Conservation (phyloP, 2,113 vertebrate genomes). For the Mugil cephalus region DNA sequence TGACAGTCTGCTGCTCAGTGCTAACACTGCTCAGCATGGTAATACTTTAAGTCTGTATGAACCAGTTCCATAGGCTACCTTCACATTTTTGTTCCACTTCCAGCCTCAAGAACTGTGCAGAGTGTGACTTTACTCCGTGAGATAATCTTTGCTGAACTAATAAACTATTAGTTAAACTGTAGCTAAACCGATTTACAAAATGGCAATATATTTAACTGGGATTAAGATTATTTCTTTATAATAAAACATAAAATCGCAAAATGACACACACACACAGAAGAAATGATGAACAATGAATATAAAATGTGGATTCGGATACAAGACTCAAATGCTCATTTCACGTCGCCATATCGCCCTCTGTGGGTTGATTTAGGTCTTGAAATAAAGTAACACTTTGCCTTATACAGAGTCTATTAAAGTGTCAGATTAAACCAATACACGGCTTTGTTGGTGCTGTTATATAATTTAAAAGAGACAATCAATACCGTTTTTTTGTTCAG, state of each 20-base stretch:
- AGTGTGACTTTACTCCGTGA: neutral
- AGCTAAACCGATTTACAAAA: neutral
- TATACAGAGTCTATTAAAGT: neutral
- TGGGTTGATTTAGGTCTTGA: constrained; percentile 44
- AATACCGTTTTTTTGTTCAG: too few relatives aligned
- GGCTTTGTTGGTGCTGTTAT: too few relatives aligned
- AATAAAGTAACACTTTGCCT: neutral
- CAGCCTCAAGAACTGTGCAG: neutral
- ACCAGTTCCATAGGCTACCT: neutral
- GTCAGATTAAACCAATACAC: neutral
- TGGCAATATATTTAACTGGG: too few relatives aligned
- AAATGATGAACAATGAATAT: neutral
- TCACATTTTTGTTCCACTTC: neutral
- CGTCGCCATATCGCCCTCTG: constrained; percentile 72
- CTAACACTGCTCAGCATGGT: constrained; percentile 21
- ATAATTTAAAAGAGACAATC: too few relatives aligned
- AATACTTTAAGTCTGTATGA: constrained; percentile 10
- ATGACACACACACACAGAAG: neutral
- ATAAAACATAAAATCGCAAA: neutral
- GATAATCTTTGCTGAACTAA: neutral
- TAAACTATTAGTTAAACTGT: too few relatives aligned
- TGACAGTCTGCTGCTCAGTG: constrained; percentile 18
- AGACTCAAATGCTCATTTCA: neutral
- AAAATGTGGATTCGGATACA: neutral
- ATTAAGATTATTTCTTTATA: neutral